Conservation (phyloP, 2,888 invertebrate species). For the Spilarctia lutea region DNA sequence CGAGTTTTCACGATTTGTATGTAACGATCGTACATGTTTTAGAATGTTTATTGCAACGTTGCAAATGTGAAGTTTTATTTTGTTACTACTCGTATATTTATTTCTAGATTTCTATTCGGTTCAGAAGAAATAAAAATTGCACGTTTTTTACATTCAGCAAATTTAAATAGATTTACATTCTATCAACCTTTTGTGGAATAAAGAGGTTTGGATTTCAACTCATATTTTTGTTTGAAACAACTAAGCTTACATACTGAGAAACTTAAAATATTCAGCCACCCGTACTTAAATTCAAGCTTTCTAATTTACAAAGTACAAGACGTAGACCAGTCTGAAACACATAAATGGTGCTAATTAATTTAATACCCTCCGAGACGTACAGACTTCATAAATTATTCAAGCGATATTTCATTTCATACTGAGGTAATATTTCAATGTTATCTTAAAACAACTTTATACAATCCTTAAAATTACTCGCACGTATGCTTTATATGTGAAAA, state of each 20-base stretch:
- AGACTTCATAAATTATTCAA: background rate
- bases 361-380: background rate
- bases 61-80: background rate
- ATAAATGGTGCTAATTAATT: background rate
- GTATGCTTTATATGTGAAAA: background rate
- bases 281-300: background rate
- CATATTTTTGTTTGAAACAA: background rate
- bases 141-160: too few species aligned
- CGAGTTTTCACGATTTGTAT: background rate
- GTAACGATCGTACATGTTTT: background rate
- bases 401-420: background rate
- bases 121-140: too few species aligned
- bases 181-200: background rate
- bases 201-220: background rate
- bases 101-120: background rate
- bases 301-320: background rate
- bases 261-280: background rate
- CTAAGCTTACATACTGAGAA: background rate
- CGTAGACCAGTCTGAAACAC: background rate
- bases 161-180: too few species aligned
- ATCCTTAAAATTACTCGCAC: background rate
- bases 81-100: background rate
- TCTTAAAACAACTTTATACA: background rate
- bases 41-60: background rate
- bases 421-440: slow-evolving; percentile 3